Conservation (phyloP, 2,113 vertebrate genomes). For the Alexandromys fortis region DNA sequence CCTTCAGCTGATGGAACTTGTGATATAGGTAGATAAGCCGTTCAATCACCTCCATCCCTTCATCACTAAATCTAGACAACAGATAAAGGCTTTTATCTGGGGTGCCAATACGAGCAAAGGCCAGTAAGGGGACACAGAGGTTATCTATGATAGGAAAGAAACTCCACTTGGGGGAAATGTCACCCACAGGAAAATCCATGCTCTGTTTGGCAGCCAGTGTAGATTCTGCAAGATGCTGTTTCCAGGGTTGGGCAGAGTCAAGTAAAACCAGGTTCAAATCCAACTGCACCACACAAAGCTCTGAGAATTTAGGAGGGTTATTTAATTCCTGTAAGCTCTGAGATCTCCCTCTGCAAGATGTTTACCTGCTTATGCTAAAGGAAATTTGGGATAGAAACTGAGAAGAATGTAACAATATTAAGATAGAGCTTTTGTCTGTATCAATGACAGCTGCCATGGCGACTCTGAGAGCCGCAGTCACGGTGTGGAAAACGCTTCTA, state of each 20-base stretch:
- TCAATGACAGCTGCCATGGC: slow-evolving; percentile 28
- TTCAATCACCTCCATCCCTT: slow-evolving; percentile 99
- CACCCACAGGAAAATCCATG: neutral
- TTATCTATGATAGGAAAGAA: neutral
- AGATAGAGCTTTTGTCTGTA: neutral
- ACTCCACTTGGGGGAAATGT: neutral
- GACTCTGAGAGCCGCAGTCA: slow-evolving; percentile 20
- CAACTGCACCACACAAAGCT: neutral
- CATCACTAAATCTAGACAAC: slow-evolving; percentile 93
- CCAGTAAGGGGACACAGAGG: neutral
- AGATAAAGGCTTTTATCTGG: slow-evolving; percentile 19
- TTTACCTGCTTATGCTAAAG: neutral
- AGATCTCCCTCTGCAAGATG: slow-evolving; percentile 31
- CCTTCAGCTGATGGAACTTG: slow-evolving; percentile 96
- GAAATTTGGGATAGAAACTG: neutral
- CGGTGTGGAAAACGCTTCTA: neutral
- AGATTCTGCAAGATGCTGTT: slow-evolving; percentile 2
- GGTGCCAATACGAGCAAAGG: neutral
- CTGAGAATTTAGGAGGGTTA: neutral
- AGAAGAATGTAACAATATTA: neutral
- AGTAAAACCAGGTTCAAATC: slow-evolving; percentile 37
- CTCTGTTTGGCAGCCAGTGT: neutral
- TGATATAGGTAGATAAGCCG: slow-evolving; percentile 98
- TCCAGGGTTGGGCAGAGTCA: neutral
- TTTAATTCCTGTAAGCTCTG: slow-evolving; percentile 5